Evolutionary conservation across 2,113 vertebrate genomes (phyloP), one percentile per base, ranked within the genome.

Genomic region (Plecotus auritus): DNA sequence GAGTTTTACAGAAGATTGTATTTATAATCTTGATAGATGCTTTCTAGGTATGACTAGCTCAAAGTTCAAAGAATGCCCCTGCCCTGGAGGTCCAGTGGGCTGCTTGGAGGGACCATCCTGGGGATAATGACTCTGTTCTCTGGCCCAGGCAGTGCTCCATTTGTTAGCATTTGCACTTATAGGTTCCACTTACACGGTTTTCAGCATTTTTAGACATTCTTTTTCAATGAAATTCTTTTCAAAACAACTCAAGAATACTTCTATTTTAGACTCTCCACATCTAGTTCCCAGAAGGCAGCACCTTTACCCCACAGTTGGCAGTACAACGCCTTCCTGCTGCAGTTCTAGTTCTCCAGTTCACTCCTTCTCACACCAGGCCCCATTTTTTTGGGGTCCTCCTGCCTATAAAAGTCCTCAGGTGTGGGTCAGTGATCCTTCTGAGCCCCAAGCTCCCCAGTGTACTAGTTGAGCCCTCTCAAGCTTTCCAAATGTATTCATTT

Each of bases 221-320:
- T 70, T 10, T 23, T 30, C 23, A 83, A 49, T 49, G 12, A 81
- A 81, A 81, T 61, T 4, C 28, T n/a, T 80, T 67, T 85, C 32
- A 51, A 51, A 92, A 59, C 37, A 49, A 49, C 26, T 35, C 28
- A 49, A 13, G 30, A 16, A 40, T 59, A 37, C 1, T 7, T 85
- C 78, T 14, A 42, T 32, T 81, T 88, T 13, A 67, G 45, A 67
- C 40, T 9, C 0, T 18, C 35, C 5, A 17, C n/a, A 17, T 2
- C 6, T 28, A 37, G 17, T 40, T n/a, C 26, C 42, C 1, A 28
- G 9, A 40, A 26, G 1, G 11, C 35, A 1, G 1, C 2, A 0
- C 4, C 5, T 47, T 66, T 16, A 37, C 0, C 4, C 4, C 1
- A 0, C 0, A 1, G 5, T 42, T 26, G 28, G 16, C 67, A 18